Evolutionary conservation across 1,140 invertebrate species (phyloP), one percentile per base, ranked within the genome.

Genomic region (Procambarus virginalis): DNA sequence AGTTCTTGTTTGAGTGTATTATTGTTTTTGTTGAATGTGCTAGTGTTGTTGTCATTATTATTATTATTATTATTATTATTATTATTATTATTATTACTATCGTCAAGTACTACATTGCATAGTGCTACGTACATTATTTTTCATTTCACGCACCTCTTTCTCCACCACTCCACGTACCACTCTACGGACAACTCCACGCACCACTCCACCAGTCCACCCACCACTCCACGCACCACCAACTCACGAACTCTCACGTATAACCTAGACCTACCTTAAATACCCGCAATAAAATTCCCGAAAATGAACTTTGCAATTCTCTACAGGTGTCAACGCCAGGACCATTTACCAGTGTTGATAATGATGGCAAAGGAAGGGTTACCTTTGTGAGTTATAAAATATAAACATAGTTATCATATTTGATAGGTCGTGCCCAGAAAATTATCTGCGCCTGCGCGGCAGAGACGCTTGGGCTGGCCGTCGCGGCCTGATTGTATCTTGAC

Each of bases 391-490:
- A 91, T 87, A 87, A 91, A 88, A 91, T 91, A 88, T 91, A 91
- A 91, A 91, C 86, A 91, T 91, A 91, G 91, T 91, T 91, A 91
- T 91, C 91, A 91, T 88, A 80, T 88, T 88, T 91, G 91, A 88
- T 91, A 91, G 91, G 91, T 91, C 91, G 91, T 91, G 91, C 76
- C 80, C 85, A 76, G 76, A 91, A 84, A 85, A 91, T 91, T 91
- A 91, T 88, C 82, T 82, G 80, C 75, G 46, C 64, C 86, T 84
- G 73, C 60, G 80, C 60, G 75, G 86, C 73, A 88, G 80, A 88
- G 86, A 84, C 82, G 91, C 86, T 84, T 60, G 80, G 51, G 77
- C 77, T 84, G n/a, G 51, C 46, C 34, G 14, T 60, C 34, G 48
- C 22, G 22, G 58, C 55, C n/a, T 22, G 86, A 85, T 84, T 80